A percentile compares a stretch with the other conserved stretches of the same genome.
phyloP scores from a whole-genome alignment of 2,888 invertebrate species.

The Plutella xylostella region DNA sequence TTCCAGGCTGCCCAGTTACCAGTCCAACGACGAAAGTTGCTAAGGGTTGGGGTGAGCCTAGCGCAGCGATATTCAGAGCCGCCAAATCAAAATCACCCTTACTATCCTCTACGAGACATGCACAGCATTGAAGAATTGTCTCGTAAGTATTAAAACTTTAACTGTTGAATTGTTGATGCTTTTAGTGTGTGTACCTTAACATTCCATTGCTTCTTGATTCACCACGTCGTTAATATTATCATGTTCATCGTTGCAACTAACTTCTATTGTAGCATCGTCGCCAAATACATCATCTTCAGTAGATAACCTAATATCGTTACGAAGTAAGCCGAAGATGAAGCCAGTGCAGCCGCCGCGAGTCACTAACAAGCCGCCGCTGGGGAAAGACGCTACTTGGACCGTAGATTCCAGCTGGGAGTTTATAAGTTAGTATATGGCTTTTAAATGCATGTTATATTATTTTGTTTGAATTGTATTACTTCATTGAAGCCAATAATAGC shows the following conservation, averaged over 20 bases:
- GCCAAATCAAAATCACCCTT: constrained; percentile 61
- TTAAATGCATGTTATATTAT: too few species aligned
- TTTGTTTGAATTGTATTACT: too few species aligned
- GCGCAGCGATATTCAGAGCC: constrained; percentile 74
- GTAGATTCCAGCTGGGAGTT: constrained; percentile 94
- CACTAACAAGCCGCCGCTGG: constrained; percentile 48
- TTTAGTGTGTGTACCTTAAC: too few species aligned
- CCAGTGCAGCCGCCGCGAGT: constrained; percentile 80
- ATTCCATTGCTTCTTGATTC: too few species aligned
- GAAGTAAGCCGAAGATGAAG: constrained; percentile 73
- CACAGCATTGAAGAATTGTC: constrained; percentile 66
- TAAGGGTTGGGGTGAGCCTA: constrained; percentile 48
- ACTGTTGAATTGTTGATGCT: too few species aligned
- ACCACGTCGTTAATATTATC: background rate
- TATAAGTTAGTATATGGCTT: constrained; percentile 79
- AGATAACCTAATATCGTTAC: constrained; percentile 72
- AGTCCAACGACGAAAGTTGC: constrained; percentile 54
- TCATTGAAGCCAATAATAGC: too few species aligned
- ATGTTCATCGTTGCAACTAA: background rate
- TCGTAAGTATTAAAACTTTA: constrained; percentile 42
- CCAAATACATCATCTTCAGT: constrained; percentile 75
- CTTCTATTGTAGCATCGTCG: constrained; percentile 47
- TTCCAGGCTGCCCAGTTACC: constrained; percentile 47
- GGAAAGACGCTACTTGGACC: constrained; percentile 78
- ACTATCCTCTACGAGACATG: constrained; percentile 62